These are phyloP conservation scores for Diarsia brunnea DNA, from an alignment of 2,888 invertebrate genomes.

Conservation along the genomic window DNA sequence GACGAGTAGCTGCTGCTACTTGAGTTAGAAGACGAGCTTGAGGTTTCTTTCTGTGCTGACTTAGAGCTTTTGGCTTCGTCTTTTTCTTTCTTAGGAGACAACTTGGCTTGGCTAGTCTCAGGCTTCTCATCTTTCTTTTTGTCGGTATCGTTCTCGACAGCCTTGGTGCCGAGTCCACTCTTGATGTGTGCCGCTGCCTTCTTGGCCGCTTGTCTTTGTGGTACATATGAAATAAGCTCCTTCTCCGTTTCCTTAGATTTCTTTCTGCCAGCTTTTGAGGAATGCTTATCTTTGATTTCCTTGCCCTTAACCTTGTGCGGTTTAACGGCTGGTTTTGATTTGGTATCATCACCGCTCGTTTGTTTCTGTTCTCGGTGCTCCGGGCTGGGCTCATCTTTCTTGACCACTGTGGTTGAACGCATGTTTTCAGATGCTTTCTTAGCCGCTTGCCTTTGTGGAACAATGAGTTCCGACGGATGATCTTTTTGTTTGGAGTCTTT, in stretches of 20 bases:
- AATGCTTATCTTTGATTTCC: slow-evolving; percentile 81
- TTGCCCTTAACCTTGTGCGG: slow-evolving; percentile 85
- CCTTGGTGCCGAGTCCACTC: slow-evolving; percentile 92
- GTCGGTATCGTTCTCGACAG: slow-evolving; percentile 81
- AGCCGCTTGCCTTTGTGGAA: slow-evolving; percentile 97
- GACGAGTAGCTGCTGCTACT: slow-evolving; percentile 91
- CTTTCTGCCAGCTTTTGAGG: slow-evolving; percentile 87
- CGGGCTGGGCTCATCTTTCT: slow-evolving; percentile 81
- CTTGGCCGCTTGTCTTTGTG: slow-evolving; percentile 97
- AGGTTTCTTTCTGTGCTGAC: slow-evolving; percentile 81
- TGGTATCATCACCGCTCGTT: slow-evolving; percentile 79
- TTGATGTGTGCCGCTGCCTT: slow-evolving; percentile 97
- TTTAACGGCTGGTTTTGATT: slow-evolving; percentile 79
- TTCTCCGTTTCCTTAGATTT: slow-evolving; percentile 91
- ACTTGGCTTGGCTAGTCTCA: slow-evolving; percentile 73
- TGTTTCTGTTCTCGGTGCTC: slow-evolving; percentile 75
- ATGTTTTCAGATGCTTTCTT: slow-evolving; percentile 97
- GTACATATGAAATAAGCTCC: slow-evolving; percentile 95
- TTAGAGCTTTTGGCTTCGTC: slow-evolving; percentile 83
- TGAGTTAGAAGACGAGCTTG: slow-evolving; percentile 89
- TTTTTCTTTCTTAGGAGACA: slow-evolving; percentile 88
- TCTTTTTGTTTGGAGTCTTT: slow-evolving; percentile 89
- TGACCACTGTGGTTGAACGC: slow-evolving; percentile 92
- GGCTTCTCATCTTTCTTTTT: slow-evolving; percentile 84
- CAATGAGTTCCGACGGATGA: slow-evolving; percentile 95